Conservation (phyloP, 2,888 invertebrate genomes). For the Drosophila kambysellisi region DNA sequence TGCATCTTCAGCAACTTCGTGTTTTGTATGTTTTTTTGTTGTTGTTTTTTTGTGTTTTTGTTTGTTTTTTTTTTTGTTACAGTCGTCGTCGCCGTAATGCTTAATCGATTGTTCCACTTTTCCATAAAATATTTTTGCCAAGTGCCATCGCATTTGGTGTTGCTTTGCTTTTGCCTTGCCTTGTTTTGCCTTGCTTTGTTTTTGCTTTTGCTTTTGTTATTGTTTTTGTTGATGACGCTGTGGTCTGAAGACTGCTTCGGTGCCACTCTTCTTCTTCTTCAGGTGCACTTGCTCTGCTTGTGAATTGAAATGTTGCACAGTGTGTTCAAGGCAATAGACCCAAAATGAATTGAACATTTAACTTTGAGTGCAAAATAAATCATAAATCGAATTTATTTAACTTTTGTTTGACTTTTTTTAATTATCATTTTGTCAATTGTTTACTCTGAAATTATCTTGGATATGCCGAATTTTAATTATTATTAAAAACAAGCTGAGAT, state of each 20-base stretch:
- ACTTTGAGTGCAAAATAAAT: too few relatives aligned
- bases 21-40: not conserved
- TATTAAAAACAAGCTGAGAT: not conserved
- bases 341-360: too few relatives aligned
- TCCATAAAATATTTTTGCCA: slow-evolving; percentile 82
- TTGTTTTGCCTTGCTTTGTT: not conserved
- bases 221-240: slow-evolving; percentile 10
- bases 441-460: not conserved
- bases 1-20: not conserved
- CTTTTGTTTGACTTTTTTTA: not conserved
- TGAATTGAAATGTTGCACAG: slow-evolving; percentile 39
- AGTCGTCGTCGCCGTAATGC: slow-evolving; percentile 71
- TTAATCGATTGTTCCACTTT: slow-evolving; percentile 83
- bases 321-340: slow-evolving; percentile 10
- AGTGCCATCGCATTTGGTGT: slow-evolving; percentile 77
- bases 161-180: slow-evolving; percentile 6
- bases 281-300: slow-evolving; percentile 50
- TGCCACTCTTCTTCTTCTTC: not conserved
- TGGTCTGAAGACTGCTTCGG: not conserved
- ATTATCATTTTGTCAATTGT: not conserved
- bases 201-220: not conserved
- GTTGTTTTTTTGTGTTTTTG: slow-evolving; percentile 2
- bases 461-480: not conserved
- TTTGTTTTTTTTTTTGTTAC: slow-evolving; percentile 23
- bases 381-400: not conserved